Percentiles rank a stretch among this genome's conserved stretches.
phyloP scores from a whole-genome alignment of 2,113 vertebrate species.

The Leucosticte australis region DNA sequence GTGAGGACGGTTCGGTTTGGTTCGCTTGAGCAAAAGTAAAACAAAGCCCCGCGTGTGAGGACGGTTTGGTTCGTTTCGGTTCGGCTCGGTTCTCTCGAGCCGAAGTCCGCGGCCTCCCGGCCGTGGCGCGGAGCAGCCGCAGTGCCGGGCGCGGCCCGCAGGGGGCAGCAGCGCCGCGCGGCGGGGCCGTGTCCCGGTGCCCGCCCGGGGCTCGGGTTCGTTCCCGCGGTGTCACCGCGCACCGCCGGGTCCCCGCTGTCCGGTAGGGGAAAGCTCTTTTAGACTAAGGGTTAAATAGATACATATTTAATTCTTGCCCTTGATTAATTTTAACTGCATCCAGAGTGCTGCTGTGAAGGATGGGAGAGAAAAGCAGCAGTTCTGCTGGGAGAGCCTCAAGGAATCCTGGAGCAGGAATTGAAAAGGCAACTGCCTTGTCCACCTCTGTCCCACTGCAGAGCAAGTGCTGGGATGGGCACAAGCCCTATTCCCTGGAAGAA shows the following conservation, averaged over 20 bases:
- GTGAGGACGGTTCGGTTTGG: no score
- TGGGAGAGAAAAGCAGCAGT: background rate
- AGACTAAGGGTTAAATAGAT: no score
- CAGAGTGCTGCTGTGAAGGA: background rate
- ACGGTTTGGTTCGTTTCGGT: accelerated
- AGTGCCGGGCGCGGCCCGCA: background rate
- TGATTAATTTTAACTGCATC: background rate
- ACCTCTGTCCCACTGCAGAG: background rate
- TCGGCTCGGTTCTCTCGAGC: no score
- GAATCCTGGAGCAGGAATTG: background rate
- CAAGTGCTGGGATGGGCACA: background rate
- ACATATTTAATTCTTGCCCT: background rate
- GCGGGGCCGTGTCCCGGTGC: background rate
- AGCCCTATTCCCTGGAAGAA: background rate
- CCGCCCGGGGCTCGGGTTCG: no score
- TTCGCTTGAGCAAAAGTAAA: no score
- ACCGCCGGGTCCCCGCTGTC: accelerated
- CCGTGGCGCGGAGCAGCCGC: background rate
- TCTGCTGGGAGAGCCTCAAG: background rate
- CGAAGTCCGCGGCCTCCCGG: no score
- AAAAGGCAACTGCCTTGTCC: background rate
- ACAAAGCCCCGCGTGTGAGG: no score
- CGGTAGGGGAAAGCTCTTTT: accelerated
- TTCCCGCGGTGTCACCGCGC: accelerated
- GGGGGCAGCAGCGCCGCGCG: slow-evolving; percentile 61